Evolutionary conservation across 37 sponge, comb jelly and placozoan species (phyloP), one percentile per base, ranked within the genome.

Genomic region (Oscarella lobularis): DNA sequence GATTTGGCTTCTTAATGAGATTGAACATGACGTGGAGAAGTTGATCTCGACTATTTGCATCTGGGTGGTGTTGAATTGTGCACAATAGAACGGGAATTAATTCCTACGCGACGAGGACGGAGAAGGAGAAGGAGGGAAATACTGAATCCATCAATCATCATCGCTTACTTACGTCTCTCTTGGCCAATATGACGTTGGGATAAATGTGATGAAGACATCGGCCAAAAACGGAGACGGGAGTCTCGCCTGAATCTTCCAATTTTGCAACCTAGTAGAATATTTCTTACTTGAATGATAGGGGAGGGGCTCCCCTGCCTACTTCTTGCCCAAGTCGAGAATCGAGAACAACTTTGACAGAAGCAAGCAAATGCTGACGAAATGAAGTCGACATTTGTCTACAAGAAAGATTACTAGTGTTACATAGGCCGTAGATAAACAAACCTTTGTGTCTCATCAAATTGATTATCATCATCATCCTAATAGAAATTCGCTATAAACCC

Each of bases 61-160:
- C 89, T 1, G 85, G 60, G 29, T 95, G 96, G 3, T 79, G 76
- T 20, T 78, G 33, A 0, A 85, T 70, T 6, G 78, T 80, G 67
- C 88, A 83, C 66, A 95, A 67, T 38, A 95, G 55, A 70, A 95
- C 35, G 31, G 96, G 96, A 39, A 95, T 81, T 55, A 95, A 74
- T 37, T 87, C 90, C 95, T 94, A 48, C 27, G 55, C 30, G 39
- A 37, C 36, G 31, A 0, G 1, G 3, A 20, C 66, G 33, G 30
- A 68, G 6, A 32, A 68, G 6, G 29, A 32, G 33, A 4, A n/a
- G 6, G 73, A 74, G 9, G 14, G 33, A 3, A 27, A 75, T 66
- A 78, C 69, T 34, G 54, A 73, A 37, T 31, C 4, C 35, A 74
- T 0, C 29, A 27, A 32, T 31, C 2, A 32, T 0, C 3, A 14